Conservation (phyloP, 2,113 vertebrate species). For the Hypanus sabinus region DNA sequence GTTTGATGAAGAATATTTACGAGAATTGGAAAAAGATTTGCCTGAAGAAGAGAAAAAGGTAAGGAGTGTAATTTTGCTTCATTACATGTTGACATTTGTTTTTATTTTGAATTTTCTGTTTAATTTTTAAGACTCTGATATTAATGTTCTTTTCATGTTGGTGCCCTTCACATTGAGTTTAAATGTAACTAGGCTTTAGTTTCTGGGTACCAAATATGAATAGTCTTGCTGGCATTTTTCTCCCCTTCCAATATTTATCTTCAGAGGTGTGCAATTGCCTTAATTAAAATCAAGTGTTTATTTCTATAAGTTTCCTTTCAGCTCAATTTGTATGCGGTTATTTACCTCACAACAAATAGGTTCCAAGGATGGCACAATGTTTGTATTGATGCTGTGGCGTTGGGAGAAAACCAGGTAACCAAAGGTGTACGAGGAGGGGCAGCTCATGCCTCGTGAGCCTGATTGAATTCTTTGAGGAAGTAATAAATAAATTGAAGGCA, state of each 20-base stretch:
- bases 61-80: constrained; percentile 35
- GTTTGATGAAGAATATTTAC: constrained; percentile 61
- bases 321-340: background rate
- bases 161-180: background rate
- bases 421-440: too few relatives aligned
- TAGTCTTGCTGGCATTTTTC: background rate
- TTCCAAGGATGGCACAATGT: background rate
- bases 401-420: too few relatives aligned
- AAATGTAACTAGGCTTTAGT: background rate
- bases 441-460: too few relatives aligned
- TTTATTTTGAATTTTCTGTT: background rate
- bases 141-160: background rate
- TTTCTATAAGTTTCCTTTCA: background rate
- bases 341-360: background rate
- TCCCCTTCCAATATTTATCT: background rate
- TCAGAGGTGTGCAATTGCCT: background rate
- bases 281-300: background rate
- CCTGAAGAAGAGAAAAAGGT: constrained; percentile 71
- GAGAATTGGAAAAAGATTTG: constrained; percentile 64
- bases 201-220: background rate
- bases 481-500: too few relatives aligned
- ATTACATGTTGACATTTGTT: background rate
- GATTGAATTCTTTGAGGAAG: too few relatives aligned
- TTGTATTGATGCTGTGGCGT: background rate
- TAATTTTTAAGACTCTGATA: background rate